Evolutionary conservation across 1,140 invertebrate genomes (phyloP).

Genomic region (Bombus affinis): DNA sequence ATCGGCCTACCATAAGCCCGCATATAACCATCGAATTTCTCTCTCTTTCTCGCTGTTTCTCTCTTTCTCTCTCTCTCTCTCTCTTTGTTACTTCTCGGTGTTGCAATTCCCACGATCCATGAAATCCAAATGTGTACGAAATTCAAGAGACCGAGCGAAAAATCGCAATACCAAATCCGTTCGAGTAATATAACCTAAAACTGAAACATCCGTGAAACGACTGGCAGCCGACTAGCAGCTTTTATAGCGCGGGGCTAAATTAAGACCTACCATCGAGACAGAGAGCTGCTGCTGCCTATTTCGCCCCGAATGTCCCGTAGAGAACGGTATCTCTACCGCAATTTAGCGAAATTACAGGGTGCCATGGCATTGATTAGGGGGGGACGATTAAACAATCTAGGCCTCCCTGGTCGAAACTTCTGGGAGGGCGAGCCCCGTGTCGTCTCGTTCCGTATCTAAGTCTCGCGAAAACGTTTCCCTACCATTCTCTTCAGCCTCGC

Average conservation of each 20-base stretch:
- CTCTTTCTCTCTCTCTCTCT: too few species aligned
- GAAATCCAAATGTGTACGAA: not conserved
- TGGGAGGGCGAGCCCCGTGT: conserved; percentile 73
- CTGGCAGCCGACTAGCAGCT: not conserved
- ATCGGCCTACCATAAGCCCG: conserved; percentile 17
- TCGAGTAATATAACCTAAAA: not conserved
- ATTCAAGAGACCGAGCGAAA: not conserved
- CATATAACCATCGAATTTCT: not conserved
- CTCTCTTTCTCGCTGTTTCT: too few species aligned
- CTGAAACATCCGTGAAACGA: not conserved
- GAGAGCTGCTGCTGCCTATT: conserved; percentile 59
- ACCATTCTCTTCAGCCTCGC: not conserved
- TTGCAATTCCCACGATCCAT: conserved; percentile 32
- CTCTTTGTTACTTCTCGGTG: too few species aligned
- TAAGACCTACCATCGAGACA: conserved; percentile 66
- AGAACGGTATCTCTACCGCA: conserved; percentile 67
- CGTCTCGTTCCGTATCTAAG: conserved; percentile 38
- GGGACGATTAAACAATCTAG: conserved; percentile 79
- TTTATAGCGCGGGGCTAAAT: conserved; percentile 66
- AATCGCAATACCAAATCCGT: not conserved
- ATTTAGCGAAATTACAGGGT: conserved; percentile 79
- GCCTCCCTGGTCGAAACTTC: conserved; percentile 78
- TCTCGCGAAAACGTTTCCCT: conserved; percentile 65
- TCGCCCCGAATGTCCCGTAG: conserved; percentile 67
- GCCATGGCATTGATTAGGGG: conserved; percentile 76